Percentiles rank a stretch among this genome's conserved stretches.
phyloP scores from a whole-genome alignment of 2,888 invertebrate species.

The Acleris cristana region DNA sequence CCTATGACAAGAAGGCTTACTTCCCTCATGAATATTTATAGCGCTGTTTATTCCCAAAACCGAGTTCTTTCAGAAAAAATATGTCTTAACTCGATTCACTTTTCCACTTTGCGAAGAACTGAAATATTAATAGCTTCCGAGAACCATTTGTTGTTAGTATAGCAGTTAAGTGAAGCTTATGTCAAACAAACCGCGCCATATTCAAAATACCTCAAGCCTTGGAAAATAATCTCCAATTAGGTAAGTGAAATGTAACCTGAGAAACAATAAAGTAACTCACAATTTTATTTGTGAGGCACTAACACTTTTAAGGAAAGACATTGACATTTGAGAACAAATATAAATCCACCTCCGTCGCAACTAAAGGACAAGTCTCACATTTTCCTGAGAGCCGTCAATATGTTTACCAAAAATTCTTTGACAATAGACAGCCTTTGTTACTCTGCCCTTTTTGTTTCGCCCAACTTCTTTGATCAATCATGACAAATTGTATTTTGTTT shows the following conservation, averaged over 20 bases:
- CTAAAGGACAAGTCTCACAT: slow-evolving; percentile 31
- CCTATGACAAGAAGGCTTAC: slow-evolving; percentile 78
- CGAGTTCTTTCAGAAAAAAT: slow-evolving; percentile 53
- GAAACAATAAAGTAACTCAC: too few species aligned
- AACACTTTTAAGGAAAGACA: slow-evolving; percentile 18
- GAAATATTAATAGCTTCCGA: slow-evolving; percentile 29
- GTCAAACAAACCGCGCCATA: neutral
- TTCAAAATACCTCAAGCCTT: neutral
- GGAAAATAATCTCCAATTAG: neutral
- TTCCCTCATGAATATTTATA: slow-evolving; percentile 77
- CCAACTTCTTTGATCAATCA: slow-evolving; percentile 79
- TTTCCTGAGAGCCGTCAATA: slow-evolving; percentile 37
- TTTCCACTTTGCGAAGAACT: slow-evolving; percentile 43
- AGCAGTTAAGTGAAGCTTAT: neutral
- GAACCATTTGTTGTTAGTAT: slow-evolving; percentile 11
- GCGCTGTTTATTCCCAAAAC: slow-evolving; percentile 64
- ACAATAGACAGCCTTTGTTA: slow-evolving; percentile 62
- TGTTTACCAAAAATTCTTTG: slow-evolving; percentile 51
- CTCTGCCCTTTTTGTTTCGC: slow-evolving; percentile 63
- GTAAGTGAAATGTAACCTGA: too few species aligned
- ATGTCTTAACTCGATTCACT: slow-evolving; percentile 55
- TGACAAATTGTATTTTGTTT: slow-evolving; percentile 79
- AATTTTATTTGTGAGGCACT: neutral
- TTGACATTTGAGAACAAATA: slow-evolving; percentile 30
- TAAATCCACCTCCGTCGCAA: slow-evolving; percentile 27